Evolutionary conservation across 1,140 invertebrate genomes (phyloP).

Genomic region (Oscheius sp.): DNA sequence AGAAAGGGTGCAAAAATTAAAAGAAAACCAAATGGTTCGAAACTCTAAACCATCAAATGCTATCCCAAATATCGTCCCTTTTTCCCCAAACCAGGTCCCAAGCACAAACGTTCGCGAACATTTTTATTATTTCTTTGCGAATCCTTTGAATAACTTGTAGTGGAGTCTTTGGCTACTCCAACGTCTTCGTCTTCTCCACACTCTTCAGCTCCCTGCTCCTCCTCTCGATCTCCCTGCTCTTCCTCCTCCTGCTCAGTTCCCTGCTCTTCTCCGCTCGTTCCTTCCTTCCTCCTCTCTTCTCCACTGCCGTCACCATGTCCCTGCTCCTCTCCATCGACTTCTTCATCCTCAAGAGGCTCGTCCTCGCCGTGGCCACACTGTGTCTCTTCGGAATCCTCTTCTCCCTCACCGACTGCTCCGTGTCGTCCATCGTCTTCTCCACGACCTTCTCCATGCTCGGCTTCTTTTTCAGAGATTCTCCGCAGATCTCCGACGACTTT

Average conservation of each 20-base stretch:
- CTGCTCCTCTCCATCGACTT: not conserved
- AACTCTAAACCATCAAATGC: too few species aligned
- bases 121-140: slow-evolving; percentile 10
- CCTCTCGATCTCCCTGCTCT: not conserved
- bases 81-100: too few species aligned
- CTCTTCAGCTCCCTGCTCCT: not conserved
- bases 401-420: too few species aligned
- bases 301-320: not conserved
- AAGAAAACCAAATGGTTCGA: too few species aligned
- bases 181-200: not conserved
- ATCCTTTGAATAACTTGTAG: slow-evolving; percentile 5
- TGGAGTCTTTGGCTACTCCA: not conserved
- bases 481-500: too few species aligned
- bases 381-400: too few species aligned
- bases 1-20: too few species aligned
- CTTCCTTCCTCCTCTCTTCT: not conserved
- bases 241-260: not conserved
- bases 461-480: too few species aligned
- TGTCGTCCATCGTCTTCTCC: too few species aligned
- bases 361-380: not conserved
- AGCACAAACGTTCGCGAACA: too few species aligned
- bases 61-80: too few species aligned
- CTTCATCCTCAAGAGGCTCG: not conserved
- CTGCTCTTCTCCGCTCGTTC: not conserved
- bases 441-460: too few species aligned